Evolutionary conservation across 2,888 invertebrate genomes (phyloP).

Genomic region (Eucera pruinosa): DNA sequence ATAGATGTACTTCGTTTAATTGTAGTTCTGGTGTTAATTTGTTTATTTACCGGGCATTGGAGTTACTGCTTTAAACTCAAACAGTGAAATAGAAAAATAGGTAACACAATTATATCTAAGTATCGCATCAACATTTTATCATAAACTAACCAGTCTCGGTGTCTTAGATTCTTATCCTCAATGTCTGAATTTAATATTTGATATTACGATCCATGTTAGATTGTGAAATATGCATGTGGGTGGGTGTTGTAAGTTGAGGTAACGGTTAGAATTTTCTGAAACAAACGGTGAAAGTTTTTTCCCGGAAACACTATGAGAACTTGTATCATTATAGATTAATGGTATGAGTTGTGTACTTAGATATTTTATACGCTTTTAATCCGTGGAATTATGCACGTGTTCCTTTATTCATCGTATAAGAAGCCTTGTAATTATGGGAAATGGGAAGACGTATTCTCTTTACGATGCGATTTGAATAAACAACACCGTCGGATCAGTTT

Average conservation of each 20-base stretch:
- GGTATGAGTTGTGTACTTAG: neutral
- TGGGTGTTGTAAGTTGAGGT: neutral
- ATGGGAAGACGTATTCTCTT: slow-evolving; percentile 53
- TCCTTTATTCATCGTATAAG: slow-evolving; percentile 14
- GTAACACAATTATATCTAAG: no score
- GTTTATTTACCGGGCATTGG: no score
- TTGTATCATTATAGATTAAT: neutral
- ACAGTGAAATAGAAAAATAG: no score
- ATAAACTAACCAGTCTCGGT: no score
- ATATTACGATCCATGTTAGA: no score
- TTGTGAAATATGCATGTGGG: no score
- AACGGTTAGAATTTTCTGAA: neutral
- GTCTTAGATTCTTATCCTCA: no score
- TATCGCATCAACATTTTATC: no score
- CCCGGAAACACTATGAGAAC: neutral
- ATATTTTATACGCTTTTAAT: neutral
- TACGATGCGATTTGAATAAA: slow-evolving; percentile 40
- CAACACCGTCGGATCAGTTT: slow-evolving; percentile 36
- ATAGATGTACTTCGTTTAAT: no score
- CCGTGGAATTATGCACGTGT: neutral
- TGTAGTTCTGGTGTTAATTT: no score
- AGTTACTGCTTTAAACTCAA: no score
- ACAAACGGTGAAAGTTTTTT: neutral
- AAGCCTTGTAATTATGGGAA: slow-evolving; percentile 33
- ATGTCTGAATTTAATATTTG: no score